Evolutionary conservation across 1,140 invertebrate species (phyloP), one percentile per base, ranked within the genome.

Genomic region (Oncopeltus fasciatus): DNA sequence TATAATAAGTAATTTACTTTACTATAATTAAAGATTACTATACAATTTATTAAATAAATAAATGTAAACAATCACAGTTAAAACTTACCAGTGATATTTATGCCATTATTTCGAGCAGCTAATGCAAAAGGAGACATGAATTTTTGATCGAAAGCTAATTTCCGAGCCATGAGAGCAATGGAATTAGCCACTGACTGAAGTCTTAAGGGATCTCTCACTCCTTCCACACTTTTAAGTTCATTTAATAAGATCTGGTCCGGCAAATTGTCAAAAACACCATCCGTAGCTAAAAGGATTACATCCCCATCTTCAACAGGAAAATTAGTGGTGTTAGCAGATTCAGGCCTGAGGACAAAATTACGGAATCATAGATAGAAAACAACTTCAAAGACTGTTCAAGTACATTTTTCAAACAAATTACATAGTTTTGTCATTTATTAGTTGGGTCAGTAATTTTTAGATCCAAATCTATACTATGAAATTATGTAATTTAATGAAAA

Each of bases 181-280:
- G 88, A 85, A 75, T 95, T 95, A 60, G 94, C 95, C 64, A 91
- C 88, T 66, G 83, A 84, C 76, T 96, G 92, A 64, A 97, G 77
- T 66, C 81, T 79, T 47, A 80, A 78, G 46, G 85, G 81, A 75
- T 90, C 84, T 28, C 77, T 76, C 69, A 84, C 84, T 5, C 85
- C 85, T 61, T 81, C 69, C 8, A 68, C 65, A 33, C 63, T 38
- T 53, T 38, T 65, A 72, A 94, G 80, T 76, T 92, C 87, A 16
- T 85, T 82, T 59, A 93, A 74, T 68, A 98, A 82, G 69, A 95
- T 79, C 63, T 85, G 83, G 68, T 95, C 91, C 63, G 91, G 92
- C 68, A 98, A 83, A 77, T 98, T 98, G 76, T 98, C 95, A 76
- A 98, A 98, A 21, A 98, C 89, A 49, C 95, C 95, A 77, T 98